Percentiles rank a stretch among this genome's conserved stretches.
phyloP scores from a whole-genome alignment of 1,140 invertebrate species.

The Sminthurinus signatus region DNA sequence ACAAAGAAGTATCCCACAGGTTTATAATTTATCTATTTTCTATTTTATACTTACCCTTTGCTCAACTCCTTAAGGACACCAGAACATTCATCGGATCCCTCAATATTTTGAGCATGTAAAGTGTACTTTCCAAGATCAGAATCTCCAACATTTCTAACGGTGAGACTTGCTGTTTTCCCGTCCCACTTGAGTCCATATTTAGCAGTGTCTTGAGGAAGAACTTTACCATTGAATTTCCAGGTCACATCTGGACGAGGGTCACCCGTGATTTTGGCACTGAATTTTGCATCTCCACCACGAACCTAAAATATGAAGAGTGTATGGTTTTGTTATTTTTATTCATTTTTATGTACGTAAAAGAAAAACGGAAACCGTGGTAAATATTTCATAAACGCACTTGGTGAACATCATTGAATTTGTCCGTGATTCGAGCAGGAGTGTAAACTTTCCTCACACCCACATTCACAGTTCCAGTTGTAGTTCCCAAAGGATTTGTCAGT shows the following conservation, averaged over 20 bases:
- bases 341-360: too few species aligned
- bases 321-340: too few species aligned
- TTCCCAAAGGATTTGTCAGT: slow-evolving; percentile 59
- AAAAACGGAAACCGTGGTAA: neutral
- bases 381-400: slow-evolving; percentile 53
- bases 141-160: slow-evolving; percentile 12
- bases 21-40: too few species aligned
- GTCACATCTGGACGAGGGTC: slow-evolving; percentile 76
- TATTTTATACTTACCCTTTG: too few species aligned
- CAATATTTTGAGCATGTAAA: slow-evolving; percentile 69
- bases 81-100: slow-evolving; percentile 68
- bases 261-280: slow-evolving; percentile 63
- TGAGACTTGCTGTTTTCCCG: slow-evolving; percentile 43
- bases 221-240: slow-evolving; percentile 57
- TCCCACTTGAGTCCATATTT: slow-evolving; percentile 73
- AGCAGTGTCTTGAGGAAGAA: slow-evolving; percentile 54
- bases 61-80: slow-evolving; percentile 55
- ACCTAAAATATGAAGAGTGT: too few species aligned
- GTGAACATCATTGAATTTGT: slow-evolving; percentile 75
- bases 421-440: slow-evolving; percentile 70
- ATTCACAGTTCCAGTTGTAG: slow-evolving; percentile 53
- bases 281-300: slow-evolving; percentile 68
- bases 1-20: too few species aligned
- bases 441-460: slow-evolving; percentile 70
- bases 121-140: slow-evolving; percentile 67